These are phyloP conservation scores for Corapipo altera DNA, from an alignment of 2,113 vertebrate genomes.

Conservation along the genomic window DNA sequence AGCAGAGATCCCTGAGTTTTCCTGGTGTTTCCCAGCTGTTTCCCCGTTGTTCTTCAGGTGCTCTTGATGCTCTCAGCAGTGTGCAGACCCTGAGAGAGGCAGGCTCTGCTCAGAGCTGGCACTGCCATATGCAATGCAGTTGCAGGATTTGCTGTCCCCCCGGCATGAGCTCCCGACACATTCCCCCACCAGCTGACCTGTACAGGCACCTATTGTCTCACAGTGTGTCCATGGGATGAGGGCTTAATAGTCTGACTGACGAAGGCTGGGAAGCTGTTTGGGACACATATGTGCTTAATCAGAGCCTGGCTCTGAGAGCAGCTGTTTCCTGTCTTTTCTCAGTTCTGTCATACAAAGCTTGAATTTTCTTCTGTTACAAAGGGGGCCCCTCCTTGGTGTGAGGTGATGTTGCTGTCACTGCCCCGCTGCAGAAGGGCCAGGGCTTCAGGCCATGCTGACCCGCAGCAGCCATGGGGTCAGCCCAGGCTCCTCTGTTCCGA, in stretches of 20 bases:
- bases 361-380: background rate
- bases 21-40: background rate
- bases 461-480: background rate
- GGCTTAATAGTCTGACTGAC: background rate
- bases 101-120: background rate
- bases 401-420: background rate
- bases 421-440: background rate
- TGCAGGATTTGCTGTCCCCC: background rate
- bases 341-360: background rate
- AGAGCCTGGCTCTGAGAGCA: background rate
- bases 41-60: background rate
- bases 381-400: background rate
- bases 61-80: background rate
- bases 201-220: background rate
- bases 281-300: background rate
- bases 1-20: rapidly evolving
- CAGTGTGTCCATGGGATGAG: background rate
- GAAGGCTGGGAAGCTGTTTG: background rate
- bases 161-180: background rate
- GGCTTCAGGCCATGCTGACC: background rate
- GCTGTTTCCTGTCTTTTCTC: background rate
- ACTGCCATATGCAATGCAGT: background rate
- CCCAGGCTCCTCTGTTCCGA: rapidly evolving
- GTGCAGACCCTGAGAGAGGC: background rate
- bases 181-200: rapidly evolving